Percentiles rank a stretch among this genome's conserved stretches.
These are phyloP conservation scores for Hucho hucho DNA, from an alignment of 2,113 vertebrate genomes.

Conservation along the genomic window DNA sequence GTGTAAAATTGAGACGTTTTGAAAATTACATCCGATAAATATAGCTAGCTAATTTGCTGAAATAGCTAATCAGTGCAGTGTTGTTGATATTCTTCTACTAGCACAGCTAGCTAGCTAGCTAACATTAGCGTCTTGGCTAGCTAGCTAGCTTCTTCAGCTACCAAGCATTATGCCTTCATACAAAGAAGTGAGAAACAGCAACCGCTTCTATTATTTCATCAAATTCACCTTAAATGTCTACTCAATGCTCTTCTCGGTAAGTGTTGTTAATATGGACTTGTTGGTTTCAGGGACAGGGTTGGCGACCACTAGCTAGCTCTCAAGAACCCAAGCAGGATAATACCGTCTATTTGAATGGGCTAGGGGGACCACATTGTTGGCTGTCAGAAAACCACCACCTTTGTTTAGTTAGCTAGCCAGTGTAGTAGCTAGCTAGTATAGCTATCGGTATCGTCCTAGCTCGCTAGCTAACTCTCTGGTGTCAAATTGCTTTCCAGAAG, in stretches of 20 bases:
- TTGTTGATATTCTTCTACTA: neutral
- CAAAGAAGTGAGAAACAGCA: constrained; percentile 71
- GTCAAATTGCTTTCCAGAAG: no score
- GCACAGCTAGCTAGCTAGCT: constrained; percentile 4
- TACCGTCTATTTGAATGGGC: neutral
- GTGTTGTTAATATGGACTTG: constrained; percentile 39
- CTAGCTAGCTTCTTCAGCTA: no score
- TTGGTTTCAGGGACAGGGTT: neutral
- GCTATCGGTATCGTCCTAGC: no score
- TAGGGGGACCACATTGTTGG: neutral
- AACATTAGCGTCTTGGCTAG: neutral
- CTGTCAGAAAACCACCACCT: neutral
- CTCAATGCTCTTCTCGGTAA: constrained; percentile 86
- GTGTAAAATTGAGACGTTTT: constrained; percentile 2
- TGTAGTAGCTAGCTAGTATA: constrained; percentile 1
- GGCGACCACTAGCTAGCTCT: no score
- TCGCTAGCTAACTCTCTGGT: no score
- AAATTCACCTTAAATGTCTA: constrained; percentile 86
- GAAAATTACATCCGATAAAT: constrained; percentile 33
- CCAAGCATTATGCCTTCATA: constrained; percentile 70
- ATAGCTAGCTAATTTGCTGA: neutral
- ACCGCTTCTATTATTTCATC: constrained; percentile 80
- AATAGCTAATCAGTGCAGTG: neutral
- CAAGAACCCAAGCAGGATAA: no score
- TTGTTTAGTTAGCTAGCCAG: neutral